Base-by-base conservation (phyloP, 2,888 invertebrate species). In the Phortica magna region DNA sequence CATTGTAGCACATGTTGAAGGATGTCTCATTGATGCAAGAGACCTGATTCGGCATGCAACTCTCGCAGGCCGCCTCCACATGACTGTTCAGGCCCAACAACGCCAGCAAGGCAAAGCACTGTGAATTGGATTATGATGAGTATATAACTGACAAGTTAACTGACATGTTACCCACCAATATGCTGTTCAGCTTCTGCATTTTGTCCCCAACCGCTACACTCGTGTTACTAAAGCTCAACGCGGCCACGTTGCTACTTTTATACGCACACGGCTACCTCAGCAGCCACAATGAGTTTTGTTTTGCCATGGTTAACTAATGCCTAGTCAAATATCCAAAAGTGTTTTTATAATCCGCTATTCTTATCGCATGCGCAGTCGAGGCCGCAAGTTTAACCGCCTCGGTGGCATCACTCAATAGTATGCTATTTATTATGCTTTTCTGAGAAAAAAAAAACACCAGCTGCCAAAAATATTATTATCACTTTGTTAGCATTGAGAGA, bases 11-110 rank as follows among this genome's bases (percentile, higher is more conserved):
- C 10, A 84, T 22, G 7, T 80, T 70, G 72, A 83, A 90, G 3
- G 87, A 81, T 0, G 87, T 90, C n/a, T 80, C 64, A 57, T 84
- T 88, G 41, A 82, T 2, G 39, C 90, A 90, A 5, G 84, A 82
- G 41, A 84, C 78, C 2, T 83, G 83, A 76, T 83, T 87, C 0
- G 48, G 0, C 75, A 78, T 81, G 74, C 90, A 90, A 0, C 41
- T 41, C 12, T 82, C 76, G 77, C 90, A 90, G 1, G 39, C 41
- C 0, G 81, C 80, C 0, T 75, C n/a, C 0, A 71, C 80, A 5
- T 68, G 1, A 67, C 74, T 12, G 74, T 76, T 71, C 71, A 78
- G 1, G 43, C 78, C 67, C 0, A 61, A 31, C 9, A 65, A 31
- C n/a, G 64, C 75, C 48, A 82, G 0, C 4, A 78, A 22, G 9